Percentiles rank a stretch among this genome's conserved stretches.
Evolutionary conservation across 2,888 invertebrate species (phyloP).

Genomic region (Crocallis elinguaria): DNA sequence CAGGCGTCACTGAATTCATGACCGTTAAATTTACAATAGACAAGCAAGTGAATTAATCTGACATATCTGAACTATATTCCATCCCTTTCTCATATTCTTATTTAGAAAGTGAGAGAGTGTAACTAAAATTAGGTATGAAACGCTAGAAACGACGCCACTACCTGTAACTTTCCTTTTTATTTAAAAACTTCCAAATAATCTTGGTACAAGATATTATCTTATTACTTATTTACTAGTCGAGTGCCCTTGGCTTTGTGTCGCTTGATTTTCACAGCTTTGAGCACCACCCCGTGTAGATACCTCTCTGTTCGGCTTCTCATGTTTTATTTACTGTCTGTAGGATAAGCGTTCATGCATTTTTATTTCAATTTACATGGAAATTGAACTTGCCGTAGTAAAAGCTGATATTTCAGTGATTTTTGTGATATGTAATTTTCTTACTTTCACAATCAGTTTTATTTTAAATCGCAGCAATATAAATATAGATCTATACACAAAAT

Average conservation of each 20-base stretch:
- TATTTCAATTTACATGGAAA: conserved; percentile 62
- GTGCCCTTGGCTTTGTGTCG: conserved; percentile 23
- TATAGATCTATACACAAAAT: too few species aligned
- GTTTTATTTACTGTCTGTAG: conserved; percentile 59
- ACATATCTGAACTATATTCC: too few species aligned
- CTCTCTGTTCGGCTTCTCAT: conserved; percentile 44
- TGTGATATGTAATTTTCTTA: conserved; percentile 13
- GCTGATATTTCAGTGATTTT: conserved; percentile 40
- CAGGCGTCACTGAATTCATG: too few species aligned
- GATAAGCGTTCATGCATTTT: conserved; percentile 64
- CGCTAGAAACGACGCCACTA: too few species aligned
- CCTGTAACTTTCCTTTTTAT: too few species aligned
- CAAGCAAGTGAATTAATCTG: too few species aligned
- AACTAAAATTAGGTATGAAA: too few species aligned
- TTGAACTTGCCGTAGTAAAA: conserved; percentile 39
- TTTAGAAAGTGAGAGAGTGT: too few species aligned
- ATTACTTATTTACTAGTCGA: conserved; percentile 34
- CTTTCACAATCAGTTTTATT: neutral
- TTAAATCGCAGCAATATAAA: too few species aligned
- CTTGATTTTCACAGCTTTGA: conserved; percentile 32
- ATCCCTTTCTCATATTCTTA: too few species aligned
- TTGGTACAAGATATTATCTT: conserved; percentile 15
- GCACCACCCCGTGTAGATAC: conserved; percentile 18
- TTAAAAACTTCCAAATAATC: neutral
- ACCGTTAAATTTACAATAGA: too few species aligned